Base-by-base conservation (phyloP, 1,140 invertebrate species). In the Gonioctena quinquepunctata region DNA sequence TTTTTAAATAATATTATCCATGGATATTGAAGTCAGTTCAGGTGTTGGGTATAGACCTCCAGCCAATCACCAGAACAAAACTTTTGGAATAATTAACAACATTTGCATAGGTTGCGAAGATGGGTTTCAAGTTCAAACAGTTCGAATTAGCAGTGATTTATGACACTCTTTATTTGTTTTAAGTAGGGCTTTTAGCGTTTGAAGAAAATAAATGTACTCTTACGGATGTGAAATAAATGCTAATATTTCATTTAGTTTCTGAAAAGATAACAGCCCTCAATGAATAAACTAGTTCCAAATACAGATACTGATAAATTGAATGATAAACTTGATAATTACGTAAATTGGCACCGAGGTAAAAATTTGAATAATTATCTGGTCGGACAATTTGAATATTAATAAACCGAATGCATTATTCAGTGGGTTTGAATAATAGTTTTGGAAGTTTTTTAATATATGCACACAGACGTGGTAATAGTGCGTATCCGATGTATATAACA, bases 341-440 rank as follows among this genome's bases (percentile, higher is more conserved):
- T 11, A 23, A 54, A 54, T 6, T 54, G 52, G 6, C 22, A 7
- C 18, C 22, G 8, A 23, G 19, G 19, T 54, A 21, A 23, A 54
- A 54, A 54, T 21, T 54, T 21, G 18, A 54, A 54, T 54, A 54
- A 54, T 54, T 54, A 27, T 18, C 23, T 33, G 16, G 19, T 19
- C 11, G 59, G 28, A 33, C 59, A n/a, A 63, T 54, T 64, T 26
- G 27, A 64, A 52, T 64, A 64, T 49, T 18, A 64, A 64, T 49
- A 64, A 62, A 3, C 8, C 22, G 3, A 50, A 19, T 49, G 42
- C 11, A 26, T 49, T 21, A 64, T 27, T 49, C 33, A 64, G 25
- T 49, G 42, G 42, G 13, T 22, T 61, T 19, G n/a, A 27, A 61
- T 61, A 13, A 52, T 23, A 49, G 62, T 64, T 48, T 64, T 64